Conservation (phyloP, 2,797 vertebrate species). For the Myotis daubentonii region DNA sequence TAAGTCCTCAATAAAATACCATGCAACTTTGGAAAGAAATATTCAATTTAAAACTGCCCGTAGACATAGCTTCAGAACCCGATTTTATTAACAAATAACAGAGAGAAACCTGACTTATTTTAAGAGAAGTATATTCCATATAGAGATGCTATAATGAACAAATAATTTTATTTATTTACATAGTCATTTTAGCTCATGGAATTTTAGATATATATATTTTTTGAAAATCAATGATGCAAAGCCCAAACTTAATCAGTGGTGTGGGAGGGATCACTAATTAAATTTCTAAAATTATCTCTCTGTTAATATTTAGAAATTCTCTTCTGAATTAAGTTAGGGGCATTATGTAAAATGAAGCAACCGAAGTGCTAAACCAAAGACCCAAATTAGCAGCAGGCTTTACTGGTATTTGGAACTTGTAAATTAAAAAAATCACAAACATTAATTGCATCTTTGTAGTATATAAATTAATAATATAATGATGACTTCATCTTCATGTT, state of each 20-base stretch:
- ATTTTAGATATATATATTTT: slow-evolving; percentile 66
- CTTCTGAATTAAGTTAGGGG: slow-evolving; percentile 76
- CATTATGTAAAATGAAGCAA: slow-evolving; percentile 75
- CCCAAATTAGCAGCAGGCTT: slow-evolving; percentile 76
- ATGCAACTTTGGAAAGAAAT: slow-evolving; percentile 10
- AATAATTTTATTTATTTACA: slow-evolving; percentile 44
- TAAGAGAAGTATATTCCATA: slow-evolving; percentile 34
- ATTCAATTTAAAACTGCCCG: neutral
- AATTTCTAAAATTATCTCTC: slow-evolving; percentile 81
- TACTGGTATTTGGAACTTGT: slow-evolving; percentile 74
- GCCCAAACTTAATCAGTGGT: slow-evolving; percentile 75
- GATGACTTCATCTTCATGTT: slow-evolving; percentile 68
- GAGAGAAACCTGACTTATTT: neutral
- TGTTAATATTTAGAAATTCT: slow-evolving; percentile 78
- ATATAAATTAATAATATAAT: slow-evolving; percentile 80
- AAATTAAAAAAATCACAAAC: slow-evolving; percentile 79
- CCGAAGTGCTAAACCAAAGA: slow-evolving; percentile 70
- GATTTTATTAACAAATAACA: slow-evolving; percentile 1
- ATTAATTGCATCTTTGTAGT: slow-evolving; percentile 78
- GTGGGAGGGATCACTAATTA: slow-evolving; percentile 78
- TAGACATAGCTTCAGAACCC: neutral
- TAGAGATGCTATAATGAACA: slow-evolving; percentile 31
- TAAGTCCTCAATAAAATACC: neutral
- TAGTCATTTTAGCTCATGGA: slow-evolving; percentile 46
- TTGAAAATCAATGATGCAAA: slow-evolving; percentile 74